These are phyloP conservation scores for Tribolium madens DNA, from an alignment of 1,140 invertebrate genomes.

Conservation along the genomic window DNA sequence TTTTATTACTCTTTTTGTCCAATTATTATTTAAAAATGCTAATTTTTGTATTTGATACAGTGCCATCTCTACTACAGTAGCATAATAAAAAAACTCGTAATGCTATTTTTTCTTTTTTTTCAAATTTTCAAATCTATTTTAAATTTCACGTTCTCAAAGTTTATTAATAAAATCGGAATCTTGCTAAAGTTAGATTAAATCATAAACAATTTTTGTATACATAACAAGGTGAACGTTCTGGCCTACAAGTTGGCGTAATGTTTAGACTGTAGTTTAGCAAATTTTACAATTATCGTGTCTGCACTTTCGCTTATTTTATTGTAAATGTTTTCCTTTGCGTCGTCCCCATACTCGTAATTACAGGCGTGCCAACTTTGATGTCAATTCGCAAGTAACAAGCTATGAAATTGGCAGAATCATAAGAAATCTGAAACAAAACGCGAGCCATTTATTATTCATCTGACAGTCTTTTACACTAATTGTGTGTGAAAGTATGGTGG, in stretches of 20 bases:
- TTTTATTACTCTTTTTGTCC: too few species aligned
- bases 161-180: background rate
- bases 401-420: constrained; percentile 9
- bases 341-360: background rate
- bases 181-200: constrained; percentile 43
- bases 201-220: constrained; percentile 42
- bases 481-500: constrained; percentile 26
- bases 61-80: too few species aligned
- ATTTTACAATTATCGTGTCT: constrained; percentile 28
- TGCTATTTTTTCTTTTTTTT: too few species aligned
- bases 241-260: constrained; percentile 6
- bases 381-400: constrained; percentile 20
- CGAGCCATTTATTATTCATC: constrained; percentile 21
- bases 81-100: too few species aligned
- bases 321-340: constrained; percentile 6
- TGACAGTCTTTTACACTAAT: constrained; percentile 16
- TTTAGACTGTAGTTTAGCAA: constrained; percentile 35
- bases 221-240: constrained; percentile 14
- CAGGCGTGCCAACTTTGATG: constrained; percentile 10
- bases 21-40: too few species aligned
- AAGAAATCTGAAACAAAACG: constrained; percentile 1
- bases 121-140: too few species aligned
- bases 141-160: too few species aligned
- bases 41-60: too few species aligned
- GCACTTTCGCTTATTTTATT: constrained; percentile 22